Base-by-base conservation (phyloP, 2,113 vertebrate species). In the Eubucco bourcierii region DNA sequence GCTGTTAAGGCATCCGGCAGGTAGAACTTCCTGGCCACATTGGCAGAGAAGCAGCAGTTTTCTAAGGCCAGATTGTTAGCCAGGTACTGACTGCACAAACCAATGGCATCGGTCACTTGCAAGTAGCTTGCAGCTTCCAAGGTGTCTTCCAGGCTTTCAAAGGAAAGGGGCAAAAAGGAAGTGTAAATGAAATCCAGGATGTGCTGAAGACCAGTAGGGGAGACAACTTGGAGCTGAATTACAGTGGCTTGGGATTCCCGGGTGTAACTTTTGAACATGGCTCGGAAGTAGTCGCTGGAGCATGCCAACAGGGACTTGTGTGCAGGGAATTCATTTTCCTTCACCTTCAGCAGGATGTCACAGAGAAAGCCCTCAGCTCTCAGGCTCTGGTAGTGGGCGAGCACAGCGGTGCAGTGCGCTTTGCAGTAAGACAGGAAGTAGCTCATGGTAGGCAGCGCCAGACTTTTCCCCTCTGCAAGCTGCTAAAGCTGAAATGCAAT, bases 161-260 rank as follows among this genome's bases (percentile, higher is more conserved):
- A 95, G 5, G 99, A 99, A 27, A 99, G 94, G 8, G 98, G 98
- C 73, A 99, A 96, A 97, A 98, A 98, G n/a, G 99, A 98, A 1
- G 98, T 99, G 80, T 99, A 99, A 95, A 99, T 98, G 94, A 99
- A 99, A 96, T 99, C 99, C 96, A 99, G 95, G 86, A 99, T 29
- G 31, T 96, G 97, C 67, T 98, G 98, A 52, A 99, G 97, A 70
- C 98, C 99, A 0, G 94, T 93, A 9, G 98, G 96, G 4, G 98
- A 98, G 34, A 99, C 72, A 7, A 97, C 98, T 2, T 98, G 98
- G 44, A 99, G 97, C 41, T 97, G 98, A 74, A 99, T 95, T 21
- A 97, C 95, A 13, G 31, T 90, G 10, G 98, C 98, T 84, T 87
- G 96, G 31, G 98, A 98, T 88, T 99, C 99, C 6, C 88, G 95